phyloP scores from a whole-genome alignment of 2,797 vertebrate genomes.

The Lophotriccus pileatus region DNA sequence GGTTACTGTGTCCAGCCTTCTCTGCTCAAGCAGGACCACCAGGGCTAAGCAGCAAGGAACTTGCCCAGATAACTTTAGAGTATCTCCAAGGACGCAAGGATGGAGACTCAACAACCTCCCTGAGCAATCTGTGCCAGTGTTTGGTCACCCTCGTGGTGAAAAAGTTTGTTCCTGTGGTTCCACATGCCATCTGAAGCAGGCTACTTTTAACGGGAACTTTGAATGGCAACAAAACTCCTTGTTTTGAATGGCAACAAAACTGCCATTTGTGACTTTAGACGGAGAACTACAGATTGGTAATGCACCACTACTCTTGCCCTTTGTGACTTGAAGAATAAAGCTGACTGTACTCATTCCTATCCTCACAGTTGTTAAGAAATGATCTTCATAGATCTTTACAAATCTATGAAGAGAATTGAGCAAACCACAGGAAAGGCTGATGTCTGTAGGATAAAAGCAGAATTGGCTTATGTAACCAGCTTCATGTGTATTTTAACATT shows the following conservation, averaged over 20 bases:
- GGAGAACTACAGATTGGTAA: background rate
- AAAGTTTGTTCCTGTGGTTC: background rate
- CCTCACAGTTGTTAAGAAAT: background rate
- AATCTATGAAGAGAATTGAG: background rate
- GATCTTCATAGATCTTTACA: background rate
- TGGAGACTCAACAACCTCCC: background rate
- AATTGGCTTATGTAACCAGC: background rate
- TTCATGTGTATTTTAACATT: background rate
- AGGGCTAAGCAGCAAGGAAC: background rate
- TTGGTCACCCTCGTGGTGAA: background rate
- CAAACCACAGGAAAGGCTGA: background rate
- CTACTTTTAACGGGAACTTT: background rate
- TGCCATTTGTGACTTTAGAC: background rate
- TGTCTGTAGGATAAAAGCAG: background rate
- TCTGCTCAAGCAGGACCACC: background rate
- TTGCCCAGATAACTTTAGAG: background rate
- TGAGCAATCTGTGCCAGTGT: background rate
- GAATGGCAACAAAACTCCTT: background rate
- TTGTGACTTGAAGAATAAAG: conserved; percentile 1
- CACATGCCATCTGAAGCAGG: background rate
- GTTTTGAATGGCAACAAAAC: no score
- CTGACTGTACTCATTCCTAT: background rate
- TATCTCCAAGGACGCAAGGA: background rate
- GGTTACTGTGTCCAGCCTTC: background rate
- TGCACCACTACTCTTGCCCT: background rate